Conservation (phyloP, 2,888 invertebrate species). For the Troglohyphantes excavatus region DNA sequence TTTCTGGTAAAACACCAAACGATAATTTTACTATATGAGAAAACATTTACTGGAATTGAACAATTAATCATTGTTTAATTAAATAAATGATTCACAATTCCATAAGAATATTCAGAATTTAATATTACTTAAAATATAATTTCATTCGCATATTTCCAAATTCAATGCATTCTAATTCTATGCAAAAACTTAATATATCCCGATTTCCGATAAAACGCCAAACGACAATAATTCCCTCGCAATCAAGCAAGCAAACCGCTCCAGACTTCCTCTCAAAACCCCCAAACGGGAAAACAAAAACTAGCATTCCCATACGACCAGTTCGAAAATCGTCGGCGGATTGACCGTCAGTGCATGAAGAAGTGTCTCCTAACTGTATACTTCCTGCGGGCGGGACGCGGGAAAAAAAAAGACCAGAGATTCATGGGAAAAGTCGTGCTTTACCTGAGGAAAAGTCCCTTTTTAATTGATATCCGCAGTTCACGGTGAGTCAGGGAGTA, state of each 20-base stretch:
- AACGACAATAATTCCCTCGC: too few species aligned
- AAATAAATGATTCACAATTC: too few species aligned
- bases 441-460: slow-evolving; percentile 29
- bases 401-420: neutral
- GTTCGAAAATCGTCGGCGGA: neutral
- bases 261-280: neutral
- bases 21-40: too few species aligned
- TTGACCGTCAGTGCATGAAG: slow-evolving; percentile 44
- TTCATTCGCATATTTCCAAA: too few species aligned
- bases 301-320: slow-evolving; percentile 11
- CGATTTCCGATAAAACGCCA: neutral
- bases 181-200: neutral
- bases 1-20: too few species aligned
- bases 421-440: slow-evolving; percentile 25
- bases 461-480: slow-evolving; percentile 58
- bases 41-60: too few species aligned
- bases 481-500: slow-evolving; percentile 6
- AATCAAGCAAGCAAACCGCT: neutral
- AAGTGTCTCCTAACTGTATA: slow-evolving; percentile 12
- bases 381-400: slow-evolving; percentile 49
- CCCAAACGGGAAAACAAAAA: neutral
- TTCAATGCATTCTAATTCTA: too few species aligned
- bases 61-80: too few species aligned
- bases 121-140: too few species aligned
- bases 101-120: too few species aligned